Evolutionary conservation across 2,113 vertebrate species (phyloP).

Genomic region (Lota lota): DNA sequence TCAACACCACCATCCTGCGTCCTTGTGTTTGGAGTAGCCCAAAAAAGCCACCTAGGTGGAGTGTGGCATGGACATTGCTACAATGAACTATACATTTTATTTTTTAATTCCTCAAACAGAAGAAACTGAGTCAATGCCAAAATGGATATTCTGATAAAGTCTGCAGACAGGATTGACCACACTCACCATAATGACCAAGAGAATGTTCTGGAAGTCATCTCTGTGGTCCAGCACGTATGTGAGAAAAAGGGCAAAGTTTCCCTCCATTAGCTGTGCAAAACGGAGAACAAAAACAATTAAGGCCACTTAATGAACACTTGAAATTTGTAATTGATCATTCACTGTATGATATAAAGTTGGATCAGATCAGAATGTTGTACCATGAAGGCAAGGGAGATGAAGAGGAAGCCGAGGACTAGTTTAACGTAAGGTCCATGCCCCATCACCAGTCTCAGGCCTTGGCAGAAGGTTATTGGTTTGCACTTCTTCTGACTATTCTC

Average conservation of each 20-base stretch:
- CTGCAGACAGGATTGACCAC: neutral
- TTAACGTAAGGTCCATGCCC: conserved; percentile 85
- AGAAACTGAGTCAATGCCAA: neutral
- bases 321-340: neutral
- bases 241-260: conserved; percentile 95
- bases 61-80: no score
- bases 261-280: conserved; percentile 84
- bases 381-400: conserved; percentile 94
- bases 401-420: conserved; percentile 89
- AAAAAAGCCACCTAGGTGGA: no score
- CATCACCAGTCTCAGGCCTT: conserved; percentile 84
- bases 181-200: conserved; percentile 93
- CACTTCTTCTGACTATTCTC: conserved; percentile 64
- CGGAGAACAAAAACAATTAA: conserved; percentile 9
- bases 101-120: neutral
- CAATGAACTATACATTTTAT: no score
- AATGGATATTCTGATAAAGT: neutral
- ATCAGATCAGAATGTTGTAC: conserved; percentile 59
- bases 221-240: conserved; percentile 88
- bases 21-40: no score
- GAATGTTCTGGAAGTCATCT: conserved; percentile 90
- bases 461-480: conserved; percentile 76
- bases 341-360: no score
- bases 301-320: neutral
- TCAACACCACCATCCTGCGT: no score